These are phyloP conservation scores for Heliconius cydno DNA, from an alignment of 2,888 invertebrate species.

Conservation along the genomic window DNA sequence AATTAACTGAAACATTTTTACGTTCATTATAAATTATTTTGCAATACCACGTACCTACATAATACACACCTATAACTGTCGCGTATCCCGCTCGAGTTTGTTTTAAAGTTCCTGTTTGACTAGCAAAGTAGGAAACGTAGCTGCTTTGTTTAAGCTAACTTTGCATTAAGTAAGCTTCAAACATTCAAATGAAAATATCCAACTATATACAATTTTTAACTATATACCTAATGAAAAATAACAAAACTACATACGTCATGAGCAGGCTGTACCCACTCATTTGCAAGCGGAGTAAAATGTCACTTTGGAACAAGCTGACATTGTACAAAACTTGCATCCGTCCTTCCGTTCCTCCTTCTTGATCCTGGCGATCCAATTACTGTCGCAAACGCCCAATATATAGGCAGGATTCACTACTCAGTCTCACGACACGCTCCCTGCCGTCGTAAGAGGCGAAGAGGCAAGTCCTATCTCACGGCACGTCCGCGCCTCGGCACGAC, in stretches of 20 bases:
- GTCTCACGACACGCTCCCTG: too few relatives aligned
- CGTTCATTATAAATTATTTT: slow-evolving; percentile 6
- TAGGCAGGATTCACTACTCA: too few relatives aligned
- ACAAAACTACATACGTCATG: background rate
- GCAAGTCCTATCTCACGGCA: too few relatives aligned
- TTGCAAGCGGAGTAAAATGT: too few relatives aligned
- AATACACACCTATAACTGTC: background rate
- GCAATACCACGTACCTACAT: background rate
- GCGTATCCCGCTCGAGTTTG: slow-evolving; percentile 32
- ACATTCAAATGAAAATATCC: slow-evolving; percentile 11
- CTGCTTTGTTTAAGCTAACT: slow-evolving; percentile 30
- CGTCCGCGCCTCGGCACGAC: too few relatives aligned
- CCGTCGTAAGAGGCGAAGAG: too few relatives aligned
- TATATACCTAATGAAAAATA: background rate
- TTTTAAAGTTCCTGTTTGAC: slow-evolving; percentile 36
- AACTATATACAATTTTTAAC: slow-evolving; percentile 1
- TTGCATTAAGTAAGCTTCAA: slow-evolving; percentile 28
- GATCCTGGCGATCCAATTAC: too few relatives aligned
- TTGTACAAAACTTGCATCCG: too few relatives aligned
- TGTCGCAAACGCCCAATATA: too few relatives aligned
- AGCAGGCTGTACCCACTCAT: background rate
- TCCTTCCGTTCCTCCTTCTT: too few relatives aligned
- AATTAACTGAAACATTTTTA: background rate
- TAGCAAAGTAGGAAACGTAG: slow-evolving; percentile 32
- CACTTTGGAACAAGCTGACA: too few relatives aligned